Conservation (phyloP, 2,888 invertebrate species). For the Megaustenia siamemsis region DNA sequence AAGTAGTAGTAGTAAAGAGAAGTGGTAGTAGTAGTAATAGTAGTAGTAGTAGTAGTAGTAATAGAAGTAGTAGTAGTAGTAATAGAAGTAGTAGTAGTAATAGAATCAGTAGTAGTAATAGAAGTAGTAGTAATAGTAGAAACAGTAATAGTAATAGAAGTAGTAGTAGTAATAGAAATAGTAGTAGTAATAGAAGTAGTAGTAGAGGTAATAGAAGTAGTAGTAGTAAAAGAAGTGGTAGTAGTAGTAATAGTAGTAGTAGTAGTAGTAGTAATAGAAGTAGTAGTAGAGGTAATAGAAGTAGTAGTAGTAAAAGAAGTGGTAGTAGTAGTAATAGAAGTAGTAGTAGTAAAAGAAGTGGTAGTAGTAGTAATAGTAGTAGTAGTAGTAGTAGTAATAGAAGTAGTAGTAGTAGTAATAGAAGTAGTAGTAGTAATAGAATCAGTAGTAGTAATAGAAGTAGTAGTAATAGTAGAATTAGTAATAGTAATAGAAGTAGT, state of each 20-base stretch:
- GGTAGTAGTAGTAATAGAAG: background rate
- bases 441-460: background rate
- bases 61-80: constrained; percentile 28
- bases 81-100: constrained; percentile 26
- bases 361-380: background rate
- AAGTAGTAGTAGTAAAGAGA: background rate
- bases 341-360: background rate
- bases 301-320: background rate
- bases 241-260: background rate
- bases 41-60: constrained; percentile 32
- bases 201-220: too few relatives aligned
- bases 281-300: too few relatives aligned
- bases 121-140: too few relatives aligned
- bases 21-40: too few relatives aligned
- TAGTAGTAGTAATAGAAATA: constrained; percentile 22
- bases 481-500: background rate
- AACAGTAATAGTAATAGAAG: constrained; percentile 18
- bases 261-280: background rate
- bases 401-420: background rate
- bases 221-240: background rate
- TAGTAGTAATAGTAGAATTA: background rate
- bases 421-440: background rate
- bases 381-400: background rate
- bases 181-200: constrained; percentile 26
- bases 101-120: too few relatives aligned